Base-by-base conservation (phyloP, 2,888 invertebrate species). In the Odontomyia ornata region DNA sequence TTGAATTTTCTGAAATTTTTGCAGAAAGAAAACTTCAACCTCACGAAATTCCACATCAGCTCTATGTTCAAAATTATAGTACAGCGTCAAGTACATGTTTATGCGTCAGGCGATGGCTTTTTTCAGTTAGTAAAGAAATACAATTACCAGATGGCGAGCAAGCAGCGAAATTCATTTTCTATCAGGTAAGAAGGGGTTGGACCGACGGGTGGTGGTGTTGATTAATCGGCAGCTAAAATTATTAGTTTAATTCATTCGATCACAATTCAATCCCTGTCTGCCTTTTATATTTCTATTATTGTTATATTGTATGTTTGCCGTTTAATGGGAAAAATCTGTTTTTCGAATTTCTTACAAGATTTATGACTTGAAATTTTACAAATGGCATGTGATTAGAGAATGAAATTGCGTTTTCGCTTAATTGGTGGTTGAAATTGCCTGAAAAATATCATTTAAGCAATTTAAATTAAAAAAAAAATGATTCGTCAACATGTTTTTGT, bases 1-100 rank as follows among this genome's bases (percentile, higher is more conserved):
- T 43, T 57, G 25, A 23, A 36, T 13, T 7, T 62, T 36, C n/a
- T 60, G n/a, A 43, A 65, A n/a, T 69, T 36, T 69, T 77, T 79
- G 1, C 67, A 80, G 98, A 98, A 86, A 91, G 99, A 76, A 98
- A 98, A 88, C 88, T 99, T 79, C 95, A 95, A 82, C 92, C 95
- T 0, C 93, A 93, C 85, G 99, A 99, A 88, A 95, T 96, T 82
- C 99, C 99, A 0, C 99, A 99, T 88, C 95, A 97, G 83, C 89
- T 99, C 80, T 99, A 99, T 89, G 97, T 99, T 82, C 98, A 99
- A 88, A 99, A 99, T 88, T 99, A 99, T 86, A 97, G 97, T 80
- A 99, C 99, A 13, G 98, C 99, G 46, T 96, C 97, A 47, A 95
- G 96, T 81, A 97, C 97, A 67, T 99, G 99, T 85, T 90, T 99